Conservation (phyloP, 2,888 invertebrate genomes). For the Amaurobius ferox region DNA sequence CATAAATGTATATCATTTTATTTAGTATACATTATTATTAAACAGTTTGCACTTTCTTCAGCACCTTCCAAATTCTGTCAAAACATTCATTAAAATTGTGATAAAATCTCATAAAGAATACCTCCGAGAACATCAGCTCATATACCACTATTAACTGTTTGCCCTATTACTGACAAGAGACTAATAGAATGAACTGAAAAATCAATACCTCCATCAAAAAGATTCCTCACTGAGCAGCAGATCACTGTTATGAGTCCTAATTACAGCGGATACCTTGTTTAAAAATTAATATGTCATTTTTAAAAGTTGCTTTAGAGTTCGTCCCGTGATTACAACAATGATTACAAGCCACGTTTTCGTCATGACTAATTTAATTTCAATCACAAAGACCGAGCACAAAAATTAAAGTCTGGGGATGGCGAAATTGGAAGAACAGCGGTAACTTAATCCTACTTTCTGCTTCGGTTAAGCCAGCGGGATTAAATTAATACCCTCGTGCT, state of each 20-base stretch:
- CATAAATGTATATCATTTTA: neutral
- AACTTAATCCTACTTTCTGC: conserved; percentile 64
- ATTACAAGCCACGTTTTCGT: conserved; percentile 61
- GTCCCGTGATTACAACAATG: conserved; percentile 55
- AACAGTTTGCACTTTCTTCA: conserved; percentile 35
- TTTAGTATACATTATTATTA: too few species aligned
- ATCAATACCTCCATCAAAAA: conserved; percentile 39
- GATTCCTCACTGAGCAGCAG: conserved; percentile 35
- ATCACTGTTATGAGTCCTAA: conserved; percentile 59
- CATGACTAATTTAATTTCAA: conserved; percentile 71
- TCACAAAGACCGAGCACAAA: conserved; percentile 50
- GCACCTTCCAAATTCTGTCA: conserved; percentile 33
- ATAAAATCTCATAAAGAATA: conserved; percentile 44
- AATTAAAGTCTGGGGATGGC: conserved; percentile 51
- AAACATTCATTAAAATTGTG: conserved; percentile 43
- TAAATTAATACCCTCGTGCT: conserved; percentile 62
- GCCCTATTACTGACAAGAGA: conserved; percentile 49
- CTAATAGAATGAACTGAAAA: conserved; percentile 54
- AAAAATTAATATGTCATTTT: conserved; percentile 62
- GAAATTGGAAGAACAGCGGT: conserved; percentile 43
- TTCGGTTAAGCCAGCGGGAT: conserved; percentile 59
- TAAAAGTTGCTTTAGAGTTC: conserved; percentile 54
- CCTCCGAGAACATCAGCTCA: neutral
- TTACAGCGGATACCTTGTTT: conserved; percentile 54
- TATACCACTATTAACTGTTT: conserved; percentile 54